phyloP scores from a whole-genome alignment of 2,113 vertebrate species.

The Catagonus wagneri region DNA sequence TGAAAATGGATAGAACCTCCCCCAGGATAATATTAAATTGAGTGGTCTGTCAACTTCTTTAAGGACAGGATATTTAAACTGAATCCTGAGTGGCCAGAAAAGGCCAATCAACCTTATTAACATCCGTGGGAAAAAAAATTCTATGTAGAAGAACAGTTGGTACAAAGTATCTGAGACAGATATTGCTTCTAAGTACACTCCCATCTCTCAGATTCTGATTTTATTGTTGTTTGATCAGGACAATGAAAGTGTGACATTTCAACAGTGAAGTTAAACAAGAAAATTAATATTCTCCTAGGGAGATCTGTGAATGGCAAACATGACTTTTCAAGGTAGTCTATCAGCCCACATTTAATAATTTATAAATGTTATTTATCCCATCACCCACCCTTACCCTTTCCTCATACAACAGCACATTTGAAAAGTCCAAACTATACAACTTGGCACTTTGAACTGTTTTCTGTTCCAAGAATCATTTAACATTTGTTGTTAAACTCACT shows the following conservation, averaged over 20 bases:
- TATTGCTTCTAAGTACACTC: neutral
- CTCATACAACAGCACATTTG: neutral
- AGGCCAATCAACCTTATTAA: neutral
- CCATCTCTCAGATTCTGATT: neutral
- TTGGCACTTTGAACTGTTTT: slow-evolving; percentile 17
- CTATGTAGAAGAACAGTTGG: neutral
- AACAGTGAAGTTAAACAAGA: neutral
- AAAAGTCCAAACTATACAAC: neutral
- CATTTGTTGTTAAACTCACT: neutral
- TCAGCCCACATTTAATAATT: neutral
- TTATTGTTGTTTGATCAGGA: neutral
- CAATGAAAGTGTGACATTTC: neutral
- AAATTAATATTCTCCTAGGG: neutral
- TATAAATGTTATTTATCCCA: neutral
- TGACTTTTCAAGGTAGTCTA: neutral
- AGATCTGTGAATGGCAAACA: neutral
- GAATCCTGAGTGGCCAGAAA: neutral
- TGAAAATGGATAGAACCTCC: neutral
- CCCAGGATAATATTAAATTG: neutral
- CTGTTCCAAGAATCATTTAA: slow-evolving; percentile 46
- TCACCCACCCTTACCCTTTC: neutral
- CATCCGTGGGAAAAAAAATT: neutral
- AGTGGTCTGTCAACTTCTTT: neutral
- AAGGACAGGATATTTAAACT: neutral
- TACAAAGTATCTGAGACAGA: neutral